phyloP scores from a whole-genome alignment of 2,888 invertebrate genomes.

The Thera obeliscata region DNA sequence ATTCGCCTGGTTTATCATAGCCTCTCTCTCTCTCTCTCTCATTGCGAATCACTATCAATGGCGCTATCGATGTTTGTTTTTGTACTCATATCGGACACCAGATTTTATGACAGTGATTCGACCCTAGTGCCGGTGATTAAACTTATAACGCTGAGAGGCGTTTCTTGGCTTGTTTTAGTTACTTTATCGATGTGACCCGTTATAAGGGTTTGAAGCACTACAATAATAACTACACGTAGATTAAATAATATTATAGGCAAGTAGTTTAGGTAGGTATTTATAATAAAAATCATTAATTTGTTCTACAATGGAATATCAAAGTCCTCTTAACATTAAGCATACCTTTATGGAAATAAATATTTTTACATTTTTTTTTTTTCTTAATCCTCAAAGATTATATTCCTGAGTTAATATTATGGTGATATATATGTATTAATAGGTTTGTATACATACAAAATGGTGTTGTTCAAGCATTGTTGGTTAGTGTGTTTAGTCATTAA shows the following conservation, averaged over 20 bases:
- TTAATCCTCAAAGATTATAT: too few relatives aligned
- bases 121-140: constrained; percentile 21
- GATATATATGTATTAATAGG: too few relatives aligned
- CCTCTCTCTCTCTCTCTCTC: constrained; percentile 21
- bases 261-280: too few relatives aligned
- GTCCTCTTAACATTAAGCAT: too few relatives aligned
- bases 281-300: too few relatives aligned
- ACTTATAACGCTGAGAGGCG: constrained; percentile 19
- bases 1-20: constrained; percentile 35
- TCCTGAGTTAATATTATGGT: too few relatives aligned
- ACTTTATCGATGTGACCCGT: constrained; percentile 8
- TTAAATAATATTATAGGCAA: too few relatives aligned
- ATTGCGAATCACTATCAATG: constrained; percentile 47
- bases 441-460: neutral
- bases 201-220: neutral
- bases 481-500: neutral
- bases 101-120: constrained; percentile 35
- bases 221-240: too few relatives aligned
- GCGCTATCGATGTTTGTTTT: constrained; percentile 36
- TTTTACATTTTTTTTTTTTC: too few relatives aligned
- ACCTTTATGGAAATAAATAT: too few relatives aligned
- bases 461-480: neutral
- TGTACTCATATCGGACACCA: constrained; percentile 30
- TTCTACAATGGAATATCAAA: too few relatives aligned
- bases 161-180: constrained; percentile 15